phyloP scores from a whole-genome alignment of 2,797 vertebrate species.

The Halcyon leucocephala region DNA sequence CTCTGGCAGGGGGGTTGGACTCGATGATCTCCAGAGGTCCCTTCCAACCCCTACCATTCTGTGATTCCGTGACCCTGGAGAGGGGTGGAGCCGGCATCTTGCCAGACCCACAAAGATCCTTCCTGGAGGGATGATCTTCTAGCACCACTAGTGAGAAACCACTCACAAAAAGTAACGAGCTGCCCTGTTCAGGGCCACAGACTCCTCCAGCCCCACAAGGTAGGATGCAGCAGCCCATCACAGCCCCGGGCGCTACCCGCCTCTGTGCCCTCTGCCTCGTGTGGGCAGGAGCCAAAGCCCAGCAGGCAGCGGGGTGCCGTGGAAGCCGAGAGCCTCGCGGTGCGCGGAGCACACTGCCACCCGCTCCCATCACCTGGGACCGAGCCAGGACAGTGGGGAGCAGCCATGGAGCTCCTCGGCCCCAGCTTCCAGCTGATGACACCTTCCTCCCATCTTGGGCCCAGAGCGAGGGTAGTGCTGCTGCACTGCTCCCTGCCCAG shows the following conservation, averaged over 20 bases:
- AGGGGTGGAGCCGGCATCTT: accelerated
- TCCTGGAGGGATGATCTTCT: background rate
- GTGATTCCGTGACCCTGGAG: no score
- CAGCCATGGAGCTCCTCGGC: background rate
- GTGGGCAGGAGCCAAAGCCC: background rate
- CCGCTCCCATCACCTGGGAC: background rate
- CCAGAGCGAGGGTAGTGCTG: accelerated
- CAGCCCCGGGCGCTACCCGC: background rate
- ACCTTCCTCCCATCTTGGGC: background rate
- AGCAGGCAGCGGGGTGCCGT: background rate
- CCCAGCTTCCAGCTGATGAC: accelerated
- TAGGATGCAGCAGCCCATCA: background rate
- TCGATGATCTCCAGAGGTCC: no score
- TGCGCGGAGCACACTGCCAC: background rate
- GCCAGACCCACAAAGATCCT: background rate
- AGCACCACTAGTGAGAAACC: background rate
- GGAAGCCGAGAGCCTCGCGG: background rate
- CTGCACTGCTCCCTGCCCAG: background rate
- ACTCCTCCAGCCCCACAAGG: background rate
- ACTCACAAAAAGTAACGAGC: background rate
- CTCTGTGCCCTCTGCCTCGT: background rate
- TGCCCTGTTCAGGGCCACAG: background rate
- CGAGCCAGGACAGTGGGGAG: accelerated
- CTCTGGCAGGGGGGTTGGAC: no score
- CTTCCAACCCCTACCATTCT: no score